Evolutionary conservation across 2,797 vertebrate genomes (phyloP).

Genomic region (Lophotriccus pileatus): DNA sequence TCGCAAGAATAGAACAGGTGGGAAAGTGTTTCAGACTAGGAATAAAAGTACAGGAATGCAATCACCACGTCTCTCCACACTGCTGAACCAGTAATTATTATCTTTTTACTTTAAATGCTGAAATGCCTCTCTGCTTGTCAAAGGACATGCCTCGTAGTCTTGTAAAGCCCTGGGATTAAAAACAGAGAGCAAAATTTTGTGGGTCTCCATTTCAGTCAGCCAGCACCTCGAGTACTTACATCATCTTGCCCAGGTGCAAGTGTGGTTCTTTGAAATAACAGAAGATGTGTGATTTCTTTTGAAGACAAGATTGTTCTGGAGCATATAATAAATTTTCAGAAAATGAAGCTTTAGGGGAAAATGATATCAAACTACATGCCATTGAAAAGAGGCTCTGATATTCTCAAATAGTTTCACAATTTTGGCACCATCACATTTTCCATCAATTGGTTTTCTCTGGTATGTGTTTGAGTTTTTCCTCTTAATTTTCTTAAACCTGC

Average conservation of each 20-base stretch:
- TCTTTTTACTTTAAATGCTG: background rate
- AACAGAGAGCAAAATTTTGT: background rate
- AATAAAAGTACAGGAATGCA: background rate
- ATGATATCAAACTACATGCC: background rate
- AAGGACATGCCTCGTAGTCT: background rate
- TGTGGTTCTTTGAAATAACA: slow-evolving; percentile 45
- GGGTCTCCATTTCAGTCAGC: slow-evolving; percentile 9
- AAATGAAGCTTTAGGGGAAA: slow-evolving; percentile 53
- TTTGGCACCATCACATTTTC: slow-evolving; percentile 40
- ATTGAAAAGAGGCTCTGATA: slow-evolving; percentile 16
- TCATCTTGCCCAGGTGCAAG: slow-evolving; percentile 42
- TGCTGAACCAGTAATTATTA: background rate
- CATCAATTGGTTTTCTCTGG: background rate
- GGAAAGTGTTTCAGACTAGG: background rate
- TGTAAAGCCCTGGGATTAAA: slow-evolving; percentile 4
- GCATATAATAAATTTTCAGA: slow-evolving; percentile 48
- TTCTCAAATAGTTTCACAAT: background rate
- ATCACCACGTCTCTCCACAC: rapidly evolving
- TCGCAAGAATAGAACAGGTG: background rate
- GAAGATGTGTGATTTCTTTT: slow-evolving; percentile 50
- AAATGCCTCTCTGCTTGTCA: background rate
- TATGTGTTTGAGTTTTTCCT: slow-evolving; percentile 14
- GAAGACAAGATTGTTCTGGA: slow-evolving; percentile 48
- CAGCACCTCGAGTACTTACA: background rate
- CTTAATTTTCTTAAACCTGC: background rate